phyloP scores from a whole-genome alignment of 2,797 vertebrate genomes.

The Adrianichthys oophorus region DNA sequence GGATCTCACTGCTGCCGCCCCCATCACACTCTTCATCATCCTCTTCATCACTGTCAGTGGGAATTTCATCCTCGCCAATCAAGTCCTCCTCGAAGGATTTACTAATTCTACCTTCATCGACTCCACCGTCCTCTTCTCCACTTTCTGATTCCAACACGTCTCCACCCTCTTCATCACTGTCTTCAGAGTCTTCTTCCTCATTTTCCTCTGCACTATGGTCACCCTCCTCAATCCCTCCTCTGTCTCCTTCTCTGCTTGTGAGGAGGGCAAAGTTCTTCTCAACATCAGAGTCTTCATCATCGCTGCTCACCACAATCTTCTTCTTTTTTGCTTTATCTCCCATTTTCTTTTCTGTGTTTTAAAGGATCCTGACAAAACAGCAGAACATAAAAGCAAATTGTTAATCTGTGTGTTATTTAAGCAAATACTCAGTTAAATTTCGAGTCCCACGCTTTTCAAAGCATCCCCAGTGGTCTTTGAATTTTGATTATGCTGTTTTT shows the following conservation, averaged over 20 bases:
- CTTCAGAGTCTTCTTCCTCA: too few relatives aligned
- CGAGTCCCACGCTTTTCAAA: too few relatives aligned
- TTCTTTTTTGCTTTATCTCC: background rate
- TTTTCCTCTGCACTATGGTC: background rate
- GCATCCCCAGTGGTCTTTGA: too few relatives aligned
- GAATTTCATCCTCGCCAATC: background rate
- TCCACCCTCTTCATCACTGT: background rate
- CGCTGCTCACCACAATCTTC: constrained; percentile 8
- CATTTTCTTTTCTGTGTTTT: too few relatives aligned
- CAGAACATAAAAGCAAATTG: too few relatives aligned
- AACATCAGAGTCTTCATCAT: constrained; percentile 54
- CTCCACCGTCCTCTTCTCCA: background rate
- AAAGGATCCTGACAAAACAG: too few relatives aligned
- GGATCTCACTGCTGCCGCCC: constrained; percentile 9
- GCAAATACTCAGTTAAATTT: too few relatives aligned
- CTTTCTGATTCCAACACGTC: constrained; percentile 1
- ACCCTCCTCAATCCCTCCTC: background rate
- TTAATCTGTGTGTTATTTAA: too few relatives aligned
- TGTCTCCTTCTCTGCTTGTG: constrained; percentile 19
- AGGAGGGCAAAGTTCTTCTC: constrained; percentile 67
- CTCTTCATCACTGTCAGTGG: constrained; percentile 1
- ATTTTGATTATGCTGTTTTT: too few relatives aligned
- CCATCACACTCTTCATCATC: constrained; percentile 10
- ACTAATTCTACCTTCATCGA: background rate
- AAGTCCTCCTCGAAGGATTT: too few relatives aligned